phyloP scores from a whole-genome alignment of 2,888 invertebrate genomes.

The Allacma fusca region DNA sequence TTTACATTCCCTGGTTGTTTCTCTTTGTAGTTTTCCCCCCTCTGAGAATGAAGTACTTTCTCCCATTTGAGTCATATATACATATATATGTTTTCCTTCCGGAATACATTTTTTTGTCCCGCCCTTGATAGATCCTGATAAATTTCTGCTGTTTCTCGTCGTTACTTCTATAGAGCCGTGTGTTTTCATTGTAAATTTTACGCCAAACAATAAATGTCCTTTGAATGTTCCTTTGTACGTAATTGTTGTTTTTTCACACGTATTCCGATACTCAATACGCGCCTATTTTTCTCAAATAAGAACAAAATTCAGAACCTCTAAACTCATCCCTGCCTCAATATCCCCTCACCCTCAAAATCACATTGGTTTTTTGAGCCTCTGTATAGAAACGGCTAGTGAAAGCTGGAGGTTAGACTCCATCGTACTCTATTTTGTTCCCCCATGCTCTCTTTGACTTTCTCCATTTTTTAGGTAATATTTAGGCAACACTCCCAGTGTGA shows the following conservation, averaged over 20 bases:
- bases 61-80: background rate
- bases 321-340: too few relatives aligned
- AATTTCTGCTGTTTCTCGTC: background rate
- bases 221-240: constrained; percentile 18
- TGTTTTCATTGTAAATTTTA: constrained; percentile 1
- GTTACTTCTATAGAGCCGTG: background rate
- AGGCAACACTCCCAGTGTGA: too few relatives aligned
- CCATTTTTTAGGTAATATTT: background rate
- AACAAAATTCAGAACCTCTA: too few relatives aligned
- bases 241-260: constrained; percentile 22
- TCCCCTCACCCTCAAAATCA: too few relatives aligned
- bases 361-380: too few relatives aligned
- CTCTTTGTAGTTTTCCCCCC: background rate
- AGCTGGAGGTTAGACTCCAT: too few relatives aligned
- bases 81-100: constrained; percentile 6
- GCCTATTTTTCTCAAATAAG: constrained; percentile 32
- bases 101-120: too few relatives aligned
- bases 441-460: constrained; percentile 10
- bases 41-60: background rate
- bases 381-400: too few relatives aligned
- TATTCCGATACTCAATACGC: constrained; percentile 31
- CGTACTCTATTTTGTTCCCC: background rate
- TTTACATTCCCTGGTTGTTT: background rate
- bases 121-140: background rate
- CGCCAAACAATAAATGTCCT: background rate